Evolutionary conservation across 2,113 vertebrate genomes (phyloP), one percentile per base, ranked within the genome.

Genomic region (Scophthalmus maximus): DNA sequence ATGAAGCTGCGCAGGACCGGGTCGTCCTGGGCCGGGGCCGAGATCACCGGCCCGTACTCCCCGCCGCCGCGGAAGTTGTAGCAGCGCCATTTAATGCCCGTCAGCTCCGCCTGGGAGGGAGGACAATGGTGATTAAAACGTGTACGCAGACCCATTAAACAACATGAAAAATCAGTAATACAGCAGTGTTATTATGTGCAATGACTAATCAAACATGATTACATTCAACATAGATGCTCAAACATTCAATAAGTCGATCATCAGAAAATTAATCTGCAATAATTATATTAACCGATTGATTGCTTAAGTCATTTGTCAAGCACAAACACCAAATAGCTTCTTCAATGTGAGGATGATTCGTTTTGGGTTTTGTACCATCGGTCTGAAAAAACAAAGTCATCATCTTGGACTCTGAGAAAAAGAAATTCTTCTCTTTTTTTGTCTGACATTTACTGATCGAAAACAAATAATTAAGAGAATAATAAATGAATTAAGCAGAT

Each of bases 71-170:
- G 95, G 75, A 97, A 98, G 87, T 94, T 96, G 95, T 98, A 99
- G 91, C 97, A 96, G 89, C 97, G 96, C 97, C 97, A 98, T 96
- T 99, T 99, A 92, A 99, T 99, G 92, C 97, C 97, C 1, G 96
- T 99, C 87, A 99, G 93, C 92, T 99, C 97, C 84, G 97, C 97
- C 97, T 98, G 23, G 0, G 25, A 69, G 58, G 56, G 52, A 40
- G 63, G 29, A 68, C 15, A 30, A 52, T 1, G 7, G 27, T 5
- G 10, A 32, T 64, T 60, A 57, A 29, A 36, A 40, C 42, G 50
- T 25, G 52, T 32, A 62, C 58, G 58, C 34, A 56, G 44, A n/a
- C 30, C 42, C 26, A 71, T 64, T 63, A 18, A 47, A 67, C 55
- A 73, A 51, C 5, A 6, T 30, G n/a, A 20, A 55, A 76, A 73